phyloP scores from a whole-genome alignment of 1,140 invertebrate species.

The Potamilus streckersoni region DNA sequence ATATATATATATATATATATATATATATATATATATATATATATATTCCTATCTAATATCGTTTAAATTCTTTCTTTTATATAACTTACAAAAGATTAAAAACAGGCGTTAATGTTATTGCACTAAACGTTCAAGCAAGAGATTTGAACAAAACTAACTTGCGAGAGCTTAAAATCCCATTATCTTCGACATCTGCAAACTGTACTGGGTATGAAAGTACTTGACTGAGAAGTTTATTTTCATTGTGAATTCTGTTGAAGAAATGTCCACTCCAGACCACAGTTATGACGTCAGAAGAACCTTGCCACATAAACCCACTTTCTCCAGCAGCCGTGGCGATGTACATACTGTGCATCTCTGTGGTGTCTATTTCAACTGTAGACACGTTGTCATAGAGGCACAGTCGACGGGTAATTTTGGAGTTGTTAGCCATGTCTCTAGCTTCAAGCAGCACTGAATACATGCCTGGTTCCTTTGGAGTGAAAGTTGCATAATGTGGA shows the following conservation, averaged over 20 bases:
- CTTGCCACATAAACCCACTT: conserved; percentile 12
- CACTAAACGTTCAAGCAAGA: too few species aligned
- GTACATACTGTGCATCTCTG: conserved; percentile 79
- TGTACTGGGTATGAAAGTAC: conserved; percentile 11
- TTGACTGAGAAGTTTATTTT: conserved; percentile 8
- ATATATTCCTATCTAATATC: too few species aligned
- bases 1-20: too few species aligned
- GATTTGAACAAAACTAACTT: too few species aligned
- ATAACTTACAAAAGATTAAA: too few species aligned
- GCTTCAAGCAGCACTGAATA: conserved; percentile 14
- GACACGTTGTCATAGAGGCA: conserved; percentile 5
- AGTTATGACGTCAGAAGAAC: neutral
- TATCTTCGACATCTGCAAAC: conserved; percentile 5
- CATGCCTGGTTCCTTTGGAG: conserved; percentile 7
- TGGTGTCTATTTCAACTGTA: conserved; percentile 82
- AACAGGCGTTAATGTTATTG: too few species aligned
- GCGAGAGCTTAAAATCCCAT: conserved; percentile 11
- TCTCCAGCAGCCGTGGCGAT: conserved; percentile 9
- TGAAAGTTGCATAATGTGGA: neutral
- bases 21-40: too few species aligned
- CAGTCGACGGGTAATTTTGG: conserved; percentile 11
- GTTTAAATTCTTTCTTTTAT: too few species aligned
- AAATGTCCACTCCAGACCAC: conserved; percentile 17
- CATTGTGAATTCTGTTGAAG: conserved; percentile 7
- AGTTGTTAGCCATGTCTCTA: conserved; percentile 11